Base-by-base conservation (phyloP, 2,113 vertebrate genomes). In the Pseudopipra pipra region DNA sequence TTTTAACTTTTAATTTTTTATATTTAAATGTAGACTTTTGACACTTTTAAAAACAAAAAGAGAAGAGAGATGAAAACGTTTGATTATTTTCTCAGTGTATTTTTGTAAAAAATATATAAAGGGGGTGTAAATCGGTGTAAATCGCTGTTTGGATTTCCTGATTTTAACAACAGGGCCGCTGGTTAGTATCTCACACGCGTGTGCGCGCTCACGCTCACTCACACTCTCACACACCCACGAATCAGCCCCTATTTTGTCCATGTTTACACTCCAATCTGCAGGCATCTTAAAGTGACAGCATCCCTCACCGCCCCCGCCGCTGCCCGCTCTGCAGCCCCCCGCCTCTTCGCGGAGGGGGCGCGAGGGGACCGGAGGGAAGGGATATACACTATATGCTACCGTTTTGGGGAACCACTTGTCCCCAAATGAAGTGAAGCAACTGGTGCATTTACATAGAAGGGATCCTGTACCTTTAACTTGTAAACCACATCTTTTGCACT, bases 31-130 rank as follows among this genome's bases (percentile, higher is more conserved):
- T 99, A 99, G 99, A 99, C 99, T 99, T 99, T 99, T 99, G 99
- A 99, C 99, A 99, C 99, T 99, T 99, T 98, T 98, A 98, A 99
- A 98, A 98, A 98, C 97, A 99, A 98, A 99, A 97, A 98, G 97
- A 98, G 95, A 98, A 98, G 97, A 98, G 98, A 98, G 98, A 98
- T 98, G 98, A 98, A 99, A 99, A 99, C 99, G 98, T 99, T 99
- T 99, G 99, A 99, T 99, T 99, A 99, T 99, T 99, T 99, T 99
- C 99, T 99, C 99, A 99, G 99, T 99, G 99, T 99, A 99, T 99
- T 99, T 99, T 99, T 99, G 99, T 99, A 99, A 99, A 99, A 99
- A 99, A 99, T 99, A 99, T 99, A 98, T 98, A 99, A 98, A 98
- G 98, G 99, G 99, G 98, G 98, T 99, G 98, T 99, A 98, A 99